phyloP scores from a whole-genome alignment of 1,140 invertebrate genomes.

The Bilobella aurantiaca region DNA sequence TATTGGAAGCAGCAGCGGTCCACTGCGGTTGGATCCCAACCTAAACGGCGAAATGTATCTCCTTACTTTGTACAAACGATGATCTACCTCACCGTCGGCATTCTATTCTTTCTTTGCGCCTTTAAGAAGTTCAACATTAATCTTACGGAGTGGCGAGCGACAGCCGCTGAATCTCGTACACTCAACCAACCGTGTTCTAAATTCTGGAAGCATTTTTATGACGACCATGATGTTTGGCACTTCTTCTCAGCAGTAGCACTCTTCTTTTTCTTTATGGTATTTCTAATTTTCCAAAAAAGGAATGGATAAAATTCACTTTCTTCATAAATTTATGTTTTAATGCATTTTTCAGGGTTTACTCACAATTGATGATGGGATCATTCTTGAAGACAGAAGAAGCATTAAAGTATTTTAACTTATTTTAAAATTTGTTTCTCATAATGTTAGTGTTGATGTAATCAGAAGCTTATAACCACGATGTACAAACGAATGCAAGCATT shows the following conservation, averaged over 20 bases:
- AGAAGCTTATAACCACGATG: no score
- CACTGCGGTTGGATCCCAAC: background rate
- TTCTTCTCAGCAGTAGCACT: conserved; percentile 8
- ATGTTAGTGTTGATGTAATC: no score
- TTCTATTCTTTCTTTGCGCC: background rate
- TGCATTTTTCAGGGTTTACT: conserved; percentile 1
- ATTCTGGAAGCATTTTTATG: conserved; percentile 8
- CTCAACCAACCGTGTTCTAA: conserved; percentile 8
- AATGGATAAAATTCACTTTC: background rate
- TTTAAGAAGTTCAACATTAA: conserved; percentile 8
- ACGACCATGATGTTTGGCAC: conserved; percentile 15
- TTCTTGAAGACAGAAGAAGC: background rate
- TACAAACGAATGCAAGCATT: no score
- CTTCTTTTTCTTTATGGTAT: conserved; percentile 13
- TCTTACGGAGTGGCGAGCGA: conserved; percentile 10
- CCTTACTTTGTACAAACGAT: background rate
- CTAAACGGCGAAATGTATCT: background rate
- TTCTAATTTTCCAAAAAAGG: background rate
- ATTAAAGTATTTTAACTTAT: background rate
- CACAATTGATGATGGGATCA: conserved; percentile 11
- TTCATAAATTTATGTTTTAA: background rate
- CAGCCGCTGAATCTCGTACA: background rate
- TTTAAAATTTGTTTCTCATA: background rate
- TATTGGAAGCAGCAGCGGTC: background rate
- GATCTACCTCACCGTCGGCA: background rate